These are phyloP conservation scores for Poicephalus gulielmi DNA, from an alignment of 2,113 vertebrate species.

Conservation along the genomic window DNA sequence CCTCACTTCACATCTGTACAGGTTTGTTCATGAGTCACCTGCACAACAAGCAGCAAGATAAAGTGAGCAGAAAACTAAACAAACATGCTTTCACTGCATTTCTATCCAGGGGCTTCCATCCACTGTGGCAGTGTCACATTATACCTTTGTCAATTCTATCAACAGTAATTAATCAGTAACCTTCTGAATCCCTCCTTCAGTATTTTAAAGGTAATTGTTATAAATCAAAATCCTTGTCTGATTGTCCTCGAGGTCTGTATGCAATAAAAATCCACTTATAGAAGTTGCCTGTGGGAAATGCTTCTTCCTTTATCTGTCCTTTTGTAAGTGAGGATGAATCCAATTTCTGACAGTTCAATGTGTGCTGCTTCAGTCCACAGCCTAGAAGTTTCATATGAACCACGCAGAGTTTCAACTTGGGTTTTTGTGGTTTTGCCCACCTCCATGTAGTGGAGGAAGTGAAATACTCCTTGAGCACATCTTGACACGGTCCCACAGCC, in stretches of 20 bases:
- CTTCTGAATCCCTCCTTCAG: background rate
- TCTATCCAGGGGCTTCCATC: background rate
- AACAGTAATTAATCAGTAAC: conserved; percentile 21
- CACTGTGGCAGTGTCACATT: background rate
- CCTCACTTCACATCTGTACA: background rate
- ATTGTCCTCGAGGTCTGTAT: background rate
- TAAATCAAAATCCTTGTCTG: background rate
- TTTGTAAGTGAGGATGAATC: background rate
- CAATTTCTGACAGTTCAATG: background rate
- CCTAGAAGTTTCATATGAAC: background rate
- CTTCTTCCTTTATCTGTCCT: background rate
- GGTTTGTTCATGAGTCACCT: background rate
- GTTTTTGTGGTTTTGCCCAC: background rate
- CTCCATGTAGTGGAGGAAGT: fast-evolving
- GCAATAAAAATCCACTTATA: background rate
- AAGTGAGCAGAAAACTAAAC: background rate
- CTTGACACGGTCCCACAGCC: background rate
- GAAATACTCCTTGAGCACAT: background rate
- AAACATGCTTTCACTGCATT: background rate
- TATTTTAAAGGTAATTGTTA: background rate
- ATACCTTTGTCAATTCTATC: background rate
- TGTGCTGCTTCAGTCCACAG: background rate
- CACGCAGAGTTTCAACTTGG: fast-evolving
- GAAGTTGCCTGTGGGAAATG: background rate
- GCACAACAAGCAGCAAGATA: background rate